Conservation (phyloP, 1,140 invertebrate species). For the Papilio helenus region DNA sequence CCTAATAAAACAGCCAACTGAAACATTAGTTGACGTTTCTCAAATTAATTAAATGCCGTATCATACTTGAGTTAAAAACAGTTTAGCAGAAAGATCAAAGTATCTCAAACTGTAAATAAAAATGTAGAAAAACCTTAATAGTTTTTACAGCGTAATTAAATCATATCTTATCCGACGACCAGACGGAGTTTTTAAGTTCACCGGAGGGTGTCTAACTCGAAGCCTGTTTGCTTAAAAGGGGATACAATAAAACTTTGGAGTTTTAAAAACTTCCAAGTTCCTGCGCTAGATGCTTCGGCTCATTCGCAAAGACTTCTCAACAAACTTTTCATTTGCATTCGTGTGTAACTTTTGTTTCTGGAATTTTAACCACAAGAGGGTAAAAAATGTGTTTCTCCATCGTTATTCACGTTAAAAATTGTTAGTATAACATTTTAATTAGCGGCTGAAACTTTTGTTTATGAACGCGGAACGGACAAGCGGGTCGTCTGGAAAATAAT, state of each 20-base stretch:
- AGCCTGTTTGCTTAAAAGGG: slow-evolving; percentile 37
- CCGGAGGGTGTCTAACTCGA: slow-evolving; percentile 36
- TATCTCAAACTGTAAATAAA: background rate
- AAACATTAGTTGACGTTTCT: too few relatives aligned
- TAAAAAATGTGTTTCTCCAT: background rate
- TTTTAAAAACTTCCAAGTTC: slow-evolving; percentile 39
- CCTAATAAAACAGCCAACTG: too few relatives aligned
- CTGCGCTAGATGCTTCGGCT: slow-evolving; percentile 31
- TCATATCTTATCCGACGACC: slow-evolving; percentile 25
- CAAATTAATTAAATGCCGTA: background rate
- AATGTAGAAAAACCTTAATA: background rate
- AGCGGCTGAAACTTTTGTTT: background rate
- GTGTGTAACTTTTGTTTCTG: slow-evolving; percentile 35
- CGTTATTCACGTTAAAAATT: background rate
- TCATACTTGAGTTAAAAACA: background rate
- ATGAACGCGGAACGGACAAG: background rate
- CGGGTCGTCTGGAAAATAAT: background rate
- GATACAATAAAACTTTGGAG: slow-evolving; percentile 38
- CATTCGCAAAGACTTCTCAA: slow-evolving; percentile 36
- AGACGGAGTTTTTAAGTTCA: slow-evolving; percentile 36
- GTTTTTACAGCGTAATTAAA: slow-evolving; percentile 34
- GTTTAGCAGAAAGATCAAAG: slow-evolving; percentile 9
- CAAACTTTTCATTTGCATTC: slow-evolving; percentile 37
- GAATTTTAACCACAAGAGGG: slow-evolving; percentile 33
- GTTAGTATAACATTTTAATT: slow-evolving; percentile 5